Base-by-base conservation (phyloP, 2,797 vertebrate species). In the Acrossocheilus wenchowensis region DNA sequence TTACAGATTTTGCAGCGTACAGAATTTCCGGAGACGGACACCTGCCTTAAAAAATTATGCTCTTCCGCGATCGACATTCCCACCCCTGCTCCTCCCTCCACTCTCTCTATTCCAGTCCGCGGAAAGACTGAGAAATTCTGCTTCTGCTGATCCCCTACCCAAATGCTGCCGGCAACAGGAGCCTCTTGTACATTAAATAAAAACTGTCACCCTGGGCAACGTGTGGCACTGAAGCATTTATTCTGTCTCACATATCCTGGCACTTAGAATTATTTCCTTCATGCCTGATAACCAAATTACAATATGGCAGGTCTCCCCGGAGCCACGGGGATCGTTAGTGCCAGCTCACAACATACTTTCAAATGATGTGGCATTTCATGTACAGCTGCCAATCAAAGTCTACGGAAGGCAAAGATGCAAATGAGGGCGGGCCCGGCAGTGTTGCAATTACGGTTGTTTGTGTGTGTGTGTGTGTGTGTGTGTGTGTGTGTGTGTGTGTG, bases 221-320 rank as follows among this genome's bases (percentile, higher is more conserved):
- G 96, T 94, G 97, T 96, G 96, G 97, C 97, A 95, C 95, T 92
- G 97, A 97, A 97, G 97, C 97, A 97, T 98, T 98, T 99, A 99
- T 98, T 98, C 97, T 96, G 96, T 96, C 97, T 97, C 97, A 97
- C 97, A 97, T 98, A 95, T 97, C 96, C 97, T 99, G 98, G 98
- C 98, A 98, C 97, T 98, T 96, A 96, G 97, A 98, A 99, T 99
- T 98, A 99, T 98, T 98, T 97, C 97, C 97, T 98, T 99, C 98
- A 98, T 99, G 97, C 97, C 98, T 99, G 98, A 99, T 99, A 98
- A 98, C 98, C 97, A 98, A 99, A 99, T 99, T 99, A 99, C 98
- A 99, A 99, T 98, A 98, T 98, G 98, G 98, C 98, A 99, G 98
- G 96, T 97, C 97, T 98, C 98, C 97, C 97, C 92, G 94, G 97